Conservation (phyloP, 2,113 vertebrate genomes). For the Rhynchomys soricoides region DNA sequence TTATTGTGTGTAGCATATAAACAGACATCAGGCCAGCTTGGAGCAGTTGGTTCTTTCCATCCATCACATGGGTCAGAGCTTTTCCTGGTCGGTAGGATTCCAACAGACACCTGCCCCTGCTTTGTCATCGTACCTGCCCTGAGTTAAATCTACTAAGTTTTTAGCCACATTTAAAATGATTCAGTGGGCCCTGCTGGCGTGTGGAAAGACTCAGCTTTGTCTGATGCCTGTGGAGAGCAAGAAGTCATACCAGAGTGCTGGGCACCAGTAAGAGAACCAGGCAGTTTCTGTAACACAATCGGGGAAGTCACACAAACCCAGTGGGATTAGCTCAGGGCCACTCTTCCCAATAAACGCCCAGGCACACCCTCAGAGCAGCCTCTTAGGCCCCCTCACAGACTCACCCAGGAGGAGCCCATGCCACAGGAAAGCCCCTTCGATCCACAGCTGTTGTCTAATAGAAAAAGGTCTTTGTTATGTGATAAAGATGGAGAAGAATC, state of each 20-base stretch:
- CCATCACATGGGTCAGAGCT: not conserved
- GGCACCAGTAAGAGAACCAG: not conserved
- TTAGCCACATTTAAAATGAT: not conserved
- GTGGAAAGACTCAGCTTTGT: not conserved
- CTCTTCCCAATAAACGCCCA: not conserved
- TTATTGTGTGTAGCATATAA: not conserved
- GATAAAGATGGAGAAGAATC: too few species aligned
- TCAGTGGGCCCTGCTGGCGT: not conserved
- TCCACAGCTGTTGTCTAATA: not conserved
- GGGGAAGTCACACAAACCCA: accelerated
- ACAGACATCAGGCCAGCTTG: not conserved
- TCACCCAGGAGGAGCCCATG: not conserved
- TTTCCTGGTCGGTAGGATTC: not conserved
- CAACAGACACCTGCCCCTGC: not conserved
- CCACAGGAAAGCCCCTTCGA: not conserved
- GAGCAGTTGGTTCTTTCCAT: not conserved
- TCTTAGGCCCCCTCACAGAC: not conserved
- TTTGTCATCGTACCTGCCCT: too few species aligned
- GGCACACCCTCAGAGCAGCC: not conserved
- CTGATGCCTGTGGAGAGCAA: not conserved
- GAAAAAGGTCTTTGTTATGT: not conserved
- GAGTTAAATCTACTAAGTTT: not conserved
- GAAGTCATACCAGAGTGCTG: not conserved
- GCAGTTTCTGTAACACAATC: not conserved
- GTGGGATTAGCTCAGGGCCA: accelerated